Percentiles rank a stretch among this genome's conserved stretches.
phyloP scores from a whole-genome alignment of 2,113 vertebrate genomes.

The human (Homo sapiens) region DNA sequence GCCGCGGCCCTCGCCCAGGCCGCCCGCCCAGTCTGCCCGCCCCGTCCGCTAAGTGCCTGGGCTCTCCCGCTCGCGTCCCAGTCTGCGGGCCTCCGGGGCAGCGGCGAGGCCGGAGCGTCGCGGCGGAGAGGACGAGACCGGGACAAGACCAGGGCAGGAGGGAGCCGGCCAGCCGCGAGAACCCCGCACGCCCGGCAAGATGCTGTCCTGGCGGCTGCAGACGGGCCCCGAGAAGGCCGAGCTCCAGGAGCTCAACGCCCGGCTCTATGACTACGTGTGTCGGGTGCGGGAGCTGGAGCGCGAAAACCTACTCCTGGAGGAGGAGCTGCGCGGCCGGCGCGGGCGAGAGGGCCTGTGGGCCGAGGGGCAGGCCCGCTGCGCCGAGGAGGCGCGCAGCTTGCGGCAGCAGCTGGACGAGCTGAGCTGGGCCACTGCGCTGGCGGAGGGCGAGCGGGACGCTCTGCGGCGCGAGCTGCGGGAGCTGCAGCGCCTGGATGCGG shows the following conservation, averaged over 20 bases:
- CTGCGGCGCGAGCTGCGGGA: slow-evolving; percentile 85
- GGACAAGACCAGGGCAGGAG: slow-evolving; percentile 65
- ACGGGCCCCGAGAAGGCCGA: slow-evolving; percentile 89
- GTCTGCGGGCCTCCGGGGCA: slow-evolving; percentile 71
- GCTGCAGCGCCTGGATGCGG: slow-evolving; percentile 80
- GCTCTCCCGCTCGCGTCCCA: neutral
- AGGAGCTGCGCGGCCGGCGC: slow-evolving; percentile 79
- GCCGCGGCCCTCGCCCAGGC: neutral
- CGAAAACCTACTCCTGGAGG: slow-evolving; percentile 88
- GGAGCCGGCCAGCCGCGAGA: neutral
- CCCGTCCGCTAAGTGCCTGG: neutral
- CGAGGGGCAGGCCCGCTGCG: slow-evolving; percentile 76
- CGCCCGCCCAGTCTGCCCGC: neutral
- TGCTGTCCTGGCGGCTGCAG: slow-evolving; percentile 87
- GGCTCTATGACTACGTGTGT: slow-evolving; percentile 90
- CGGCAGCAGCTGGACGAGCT: slow-evolving; percentile 86
- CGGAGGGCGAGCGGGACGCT: slow-evolving; percentile 88
- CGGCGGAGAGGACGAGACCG: slow-evolving; percentile 63
- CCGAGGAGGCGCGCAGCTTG: slow-evolving; percentile 85
- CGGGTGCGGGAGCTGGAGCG: slow-evolving; percentile 91
- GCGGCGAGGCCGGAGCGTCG: slow-evolving; percentile 58
- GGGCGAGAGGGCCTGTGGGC: slow-evolving; percentile 82
- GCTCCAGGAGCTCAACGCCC: slow-evolving; percentile 90
- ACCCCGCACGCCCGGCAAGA: slow-evolving; percentile 59
- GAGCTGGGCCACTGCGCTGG: slow-evolving; percentile 85